A percentile compares a stretch with the other conserved stretches of the same genome.
Conservation (phyloP, 2,113 vertebrate species). For the Rhabdomys dilectus region DNA sequence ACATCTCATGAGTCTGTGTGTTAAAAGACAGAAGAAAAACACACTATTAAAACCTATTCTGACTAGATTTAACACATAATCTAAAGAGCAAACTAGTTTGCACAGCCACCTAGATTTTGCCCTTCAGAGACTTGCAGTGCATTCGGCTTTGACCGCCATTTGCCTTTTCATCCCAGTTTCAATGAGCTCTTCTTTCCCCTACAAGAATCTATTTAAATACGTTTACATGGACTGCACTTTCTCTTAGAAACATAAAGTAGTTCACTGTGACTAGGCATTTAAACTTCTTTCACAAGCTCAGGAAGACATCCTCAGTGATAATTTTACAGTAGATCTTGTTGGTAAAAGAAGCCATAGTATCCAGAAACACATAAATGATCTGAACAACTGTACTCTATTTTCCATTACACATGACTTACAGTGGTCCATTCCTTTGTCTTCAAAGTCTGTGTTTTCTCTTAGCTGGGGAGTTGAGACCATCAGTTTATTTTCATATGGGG, state of each 20-base stretch:
- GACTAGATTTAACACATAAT: not conserved
- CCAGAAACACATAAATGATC: not conserved
- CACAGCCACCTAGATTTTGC: not conserved
- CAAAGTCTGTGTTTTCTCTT: constrained; percentile 13
- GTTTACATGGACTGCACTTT: not conserved
- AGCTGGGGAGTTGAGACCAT: not conserved
- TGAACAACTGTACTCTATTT: constrained; percentile 51
- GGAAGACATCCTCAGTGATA: not conserved
- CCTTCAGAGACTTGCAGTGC: constrained; percentile 1
- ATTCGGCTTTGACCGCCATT: constrained; percentile 35
- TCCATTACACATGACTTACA: constrained; percentile 10
- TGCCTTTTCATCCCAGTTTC: constrained; percentile 57
- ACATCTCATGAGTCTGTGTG: not conserved
- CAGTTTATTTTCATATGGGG: not conserved
- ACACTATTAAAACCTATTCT: not conserved
- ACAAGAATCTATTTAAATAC: constrained; percentile 27
- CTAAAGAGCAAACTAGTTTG: not conserved
- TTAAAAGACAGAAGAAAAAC: not conserved
- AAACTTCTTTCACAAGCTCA: constrained; percentile 25
- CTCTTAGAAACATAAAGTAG: not conserved
- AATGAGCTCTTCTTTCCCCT: not conserved
- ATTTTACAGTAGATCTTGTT: constrained; percentile 2
- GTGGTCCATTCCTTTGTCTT: not conserved
- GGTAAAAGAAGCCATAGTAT: not conserved
- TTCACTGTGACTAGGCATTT: not conserved